Evolutionary conservation across 2,113 vertebrate species (phyloP).

Genomic region (Strix uralensis): DNA sequence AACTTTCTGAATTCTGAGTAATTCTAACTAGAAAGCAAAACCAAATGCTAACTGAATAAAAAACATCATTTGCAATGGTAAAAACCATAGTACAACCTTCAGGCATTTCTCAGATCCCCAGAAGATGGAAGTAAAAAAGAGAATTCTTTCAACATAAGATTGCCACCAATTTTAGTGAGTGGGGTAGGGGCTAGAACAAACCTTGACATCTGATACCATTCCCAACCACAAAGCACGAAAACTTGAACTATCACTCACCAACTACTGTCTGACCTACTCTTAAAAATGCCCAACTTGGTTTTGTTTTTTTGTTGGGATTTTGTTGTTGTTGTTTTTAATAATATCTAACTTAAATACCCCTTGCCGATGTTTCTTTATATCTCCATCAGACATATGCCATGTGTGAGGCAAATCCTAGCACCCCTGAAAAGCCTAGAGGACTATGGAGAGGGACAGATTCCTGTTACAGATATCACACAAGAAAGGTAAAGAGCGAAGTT

Average conservation of each 20-base stretch:
- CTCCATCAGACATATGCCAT: background rate
- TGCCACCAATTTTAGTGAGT: background rate
- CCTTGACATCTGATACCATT: background rate
- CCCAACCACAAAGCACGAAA: background rate
- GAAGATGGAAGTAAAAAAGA: background rate
- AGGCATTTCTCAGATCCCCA: background rate
- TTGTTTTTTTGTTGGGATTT: background rate
- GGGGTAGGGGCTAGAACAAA: background rate
- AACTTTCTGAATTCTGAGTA: background rate
- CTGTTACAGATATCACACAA: background rate
- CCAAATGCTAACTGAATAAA: background rate
- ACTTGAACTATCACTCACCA: background rate
- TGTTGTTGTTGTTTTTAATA: background rate
- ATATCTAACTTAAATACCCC: background rate
- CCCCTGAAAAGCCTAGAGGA: background rate
- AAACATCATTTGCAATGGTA: background rate
- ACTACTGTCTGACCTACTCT: background rate
- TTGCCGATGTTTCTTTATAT: background rate
- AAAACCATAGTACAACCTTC: background rate
- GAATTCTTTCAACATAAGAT: background rate
- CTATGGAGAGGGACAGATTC: background rate
- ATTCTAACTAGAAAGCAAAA: background rate
- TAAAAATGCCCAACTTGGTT: background rate
- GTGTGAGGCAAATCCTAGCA: background rate
- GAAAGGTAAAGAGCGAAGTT: background rate